Evolutionary conservation across 2,797 vertebrate species (phyloP).

Genomic region (Ataeniobius toweri): DNA sequence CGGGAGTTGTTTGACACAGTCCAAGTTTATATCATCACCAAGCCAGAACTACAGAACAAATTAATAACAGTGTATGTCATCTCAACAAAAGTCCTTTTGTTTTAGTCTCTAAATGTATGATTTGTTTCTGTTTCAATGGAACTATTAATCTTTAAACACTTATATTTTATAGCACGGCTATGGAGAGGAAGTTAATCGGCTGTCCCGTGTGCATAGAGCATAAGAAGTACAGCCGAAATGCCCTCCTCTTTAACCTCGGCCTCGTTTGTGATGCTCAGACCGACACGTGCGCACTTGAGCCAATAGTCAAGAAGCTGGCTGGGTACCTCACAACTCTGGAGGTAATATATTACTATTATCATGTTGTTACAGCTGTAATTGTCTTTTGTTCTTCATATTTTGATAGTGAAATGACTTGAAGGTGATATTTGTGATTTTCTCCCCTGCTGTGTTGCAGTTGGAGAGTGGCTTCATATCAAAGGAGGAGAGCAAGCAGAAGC

Average conservation of each 20-base stretch:
- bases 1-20: conserved; percentile 97
- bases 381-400: neutral
- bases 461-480: conserved; percentile 97
- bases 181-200: conserved; percentile 98
- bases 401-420: neutral
- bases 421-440: neutral
- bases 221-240: conserved; percentile 97
- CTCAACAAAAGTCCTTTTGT: neutral
- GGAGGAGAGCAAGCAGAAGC: conserved; percentile 96
- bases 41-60: conserved; percentile 98
- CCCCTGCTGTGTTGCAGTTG: conserved; percentile 78
- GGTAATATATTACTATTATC: conserved; percentile 69
- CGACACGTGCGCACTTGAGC: conserved; percentile 95
- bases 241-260: conserved; percentile 96
- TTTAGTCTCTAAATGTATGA: neutral
- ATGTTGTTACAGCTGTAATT: neutral
- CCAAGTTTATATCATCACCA: conserved; percentile 99
- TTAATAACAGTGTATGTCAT: conserved; percentile 95
- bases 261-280: conserved; percentile 93
- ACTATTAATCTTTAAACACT: neutral
- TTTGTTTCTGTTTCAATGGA: neutral
- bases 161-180: conserved; percentile 86
- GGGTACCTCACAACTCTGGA: conserved; percentile 97
- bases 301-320: conserved; percentile 97
- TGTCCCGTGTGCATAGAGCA: conserved; percentile 98